phyloP scores from a whole-genome alignment of 2,113 vertebrate species.

The Corydoras maculifer region DNA sequence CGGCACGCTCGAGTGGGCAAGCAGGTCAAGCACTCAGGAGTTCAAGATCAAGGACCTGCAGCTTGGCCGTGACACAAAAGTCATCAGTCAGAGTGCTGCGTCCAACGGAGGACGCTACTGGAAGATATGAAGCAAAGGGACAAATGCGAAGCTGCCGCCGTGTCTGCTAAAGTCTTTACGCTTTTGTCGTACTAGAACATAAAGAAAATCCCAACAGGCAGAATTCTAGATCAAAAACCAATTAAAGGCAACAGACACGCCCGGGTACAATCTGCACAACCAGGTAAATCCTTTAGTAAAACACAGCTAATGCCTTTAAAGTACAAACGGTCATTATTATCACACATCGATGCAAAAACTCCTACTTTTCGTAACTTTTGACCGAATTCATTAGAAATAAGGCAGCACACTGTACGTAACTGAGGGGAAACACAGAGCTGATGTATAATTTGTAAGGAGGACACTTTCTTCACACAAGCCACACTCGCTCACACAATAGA shows the following conservation, averaged over 20 bases:
- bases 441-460: neutral
- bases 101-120: constrained; percentile 25
- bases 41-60: constrained; percentile 24
- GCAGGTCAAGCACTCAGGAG: constrained; percentile 38
- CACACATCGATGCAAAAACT: no score
- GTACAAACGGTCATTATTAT: no score
- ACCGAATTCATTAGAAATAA: no score
- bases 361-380: no score
- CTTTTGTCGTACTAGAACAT: constrained; percentile 10
- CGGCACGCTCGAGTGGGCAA: constrained; percentile 47
- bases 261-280: constrained; percentile 10
- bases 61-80: constrained; percentile 33
- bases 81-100: constrained; percentile 33
- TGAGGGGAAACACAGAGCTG: no score
- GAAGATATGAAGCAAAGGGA: constrained; percentile 28
- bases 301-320: no score
- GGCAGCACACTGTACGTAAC: no score
- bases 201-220: constrained; percentile 39
- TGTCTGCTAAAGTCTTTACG: constrained; percentile 10
- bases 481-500: constrained; percentile 29
- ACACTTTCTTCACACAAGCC: constrained; percentile 6
- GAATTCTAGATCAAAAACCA: constrained; percentile 33
- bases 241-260: constrained; percentile 11
- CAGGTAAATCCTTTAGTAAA: neutral
- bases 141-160: constrained; percentile 22